Evolutionary conservation across 2,888 invertebrate genomes (phyloP).

Genomic region (Shargacucullia verbasci): DNA sequence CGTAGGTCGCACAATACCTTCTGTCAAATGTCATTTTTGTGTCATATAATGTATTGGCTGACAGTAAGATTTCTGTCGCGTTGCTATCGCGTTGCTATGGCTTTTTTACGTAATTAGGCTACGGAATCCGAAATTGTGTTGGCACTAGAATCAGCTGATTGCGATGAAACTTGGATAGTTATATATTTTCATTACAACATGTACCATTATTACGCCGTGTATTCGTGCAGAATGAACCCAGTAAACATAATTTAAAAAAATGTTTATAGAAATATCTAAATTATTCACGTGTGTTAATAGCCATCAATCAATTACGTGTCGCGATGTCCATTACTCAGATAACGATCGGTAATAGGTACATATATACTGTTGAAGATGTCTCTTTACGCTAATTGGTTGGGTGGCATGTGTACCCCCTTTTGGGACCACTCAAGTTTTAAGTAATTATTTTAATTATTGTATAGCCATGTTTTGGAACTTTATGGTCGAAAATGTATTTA

Average conservation of each 20-base stretch:
- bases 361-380: constrained; percentile 5
- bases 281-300: neutral
- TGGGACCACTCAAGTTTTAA: constrained; percentile 10
- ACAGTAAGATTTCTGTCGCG: too few species aligned
- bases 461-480: constrained; percentile 1
- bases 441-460: constrained; percentile 35
- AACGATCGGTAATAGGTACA: constrained; percentile 10
- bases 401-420: constrained; percentile 8
- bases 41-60: too few species aligned
- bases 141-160: too few species aligned
- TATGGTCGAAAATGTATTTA: neutral
- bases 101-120: too few species aligned
- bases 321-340: neutral
- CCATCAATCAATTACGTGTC: neutral
- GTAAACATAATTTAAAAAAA: neutral
- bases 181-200: too few species aligned
- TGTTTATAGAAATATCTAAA: neutral
- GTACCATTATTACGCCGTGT: neutral
- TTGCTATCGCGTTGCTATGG: too few species aligned
- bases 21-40: too few species aligned
- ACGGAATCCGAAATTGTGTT: too few species aligned
- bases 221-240: neutral
- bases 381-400: constrained; percentile 29
- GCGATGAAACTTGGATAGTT: too few species aligned
- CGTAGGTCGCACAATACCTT: too few species aligned